phyloP scores from a whole-genome alignment of 2,797 vertebrate genomes.

The Xenentodon cancila region DNA sequence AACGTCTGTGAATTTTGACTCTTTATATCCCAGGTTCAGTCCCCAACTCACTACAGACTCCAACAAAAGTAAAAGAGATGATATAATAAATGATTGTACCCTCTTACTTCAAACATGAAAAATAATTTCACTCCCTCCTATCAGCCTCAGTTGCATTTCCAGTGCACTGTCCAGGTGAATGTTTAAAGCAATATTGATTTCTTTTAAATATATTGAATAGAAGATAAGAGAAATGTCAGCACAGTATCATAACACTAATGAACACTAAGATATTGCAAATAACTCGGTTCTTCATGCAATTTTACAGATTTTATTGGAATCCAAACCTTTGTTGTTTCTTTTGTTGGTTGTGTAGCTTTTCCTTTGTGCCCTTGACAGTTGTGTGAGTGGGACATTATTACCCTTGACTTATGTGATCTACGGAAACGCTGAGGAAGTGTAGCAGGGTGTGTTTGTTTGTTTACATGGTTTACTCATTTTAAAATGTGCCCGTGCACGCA shows the following conservation, averaged over 20 bases:
- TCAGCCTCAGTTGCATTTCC: no score
- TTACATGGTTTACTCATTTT: conserved; percentile 22
- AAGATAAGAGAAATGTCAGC: no score
- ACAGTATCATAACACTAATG: no score
- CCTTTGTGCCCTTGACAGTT: conserved; percentile 4
- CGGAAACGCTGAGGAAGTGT: conserved; percentile 56
- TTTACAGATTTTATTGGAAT: background rate
- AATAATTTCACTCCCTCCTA: no score
- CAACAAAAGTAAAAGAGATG: no score
- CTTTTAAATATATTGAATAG: background rate
- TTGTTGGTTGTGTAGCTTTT: background rate
- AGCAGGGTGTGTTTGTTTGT: conserved; percentile 36
- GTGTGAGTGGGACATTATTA: conserved; percentile 19
- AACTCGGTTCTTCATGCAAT: background rate
- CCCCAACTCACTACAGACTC: no score
- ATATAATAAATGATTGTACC: no score
- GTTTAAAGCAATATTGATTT: background rate
- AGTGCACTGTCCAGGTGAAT: no score
- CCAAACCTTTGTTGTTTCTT: background rate
- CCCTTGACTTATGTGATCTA: conserved; percentile 29
- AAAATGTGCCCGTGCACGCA: conserved; percentile 9
- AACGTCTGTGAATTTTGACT: no score
- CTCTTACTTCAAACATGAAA: no score
- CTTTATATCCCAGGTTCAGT: no score
- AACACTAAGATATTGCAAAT: conserved; percentile 1